A percentile compares a stretch with the other conserved stretches of the same genome.
These are phyloP conservation scores for Bicyclus anynana DNA, from an alignment of 1,140 invertebrate genomes.

Conservation along the genomic window DNA sequence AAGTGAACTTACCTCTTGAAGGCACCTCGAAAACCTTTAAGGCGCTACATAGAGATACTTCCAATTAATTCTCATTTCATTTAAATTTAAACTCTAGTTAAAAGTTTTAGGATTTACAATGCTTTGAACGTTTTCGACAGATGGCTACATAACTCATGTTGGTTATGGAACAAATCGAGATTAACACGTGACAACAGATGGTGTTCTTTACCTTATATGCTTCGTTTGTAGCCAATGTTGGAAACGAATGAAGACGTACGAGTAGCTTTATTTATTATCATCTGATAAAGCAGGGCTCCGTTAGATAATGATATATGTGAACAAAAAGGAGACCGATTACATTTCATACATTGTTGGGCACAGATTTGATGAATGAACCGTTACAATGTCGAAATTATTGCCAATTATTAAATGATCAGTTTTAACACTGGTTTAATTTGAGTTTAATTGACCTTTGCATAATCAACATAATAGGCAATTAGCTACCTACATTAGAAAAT, in stretches of 20 bases:
- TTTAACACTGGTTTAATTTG: no score
- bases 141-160: constrained; percentile 42
- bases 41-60: constrained; percentile 41
- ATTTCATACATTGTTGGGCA: no score
- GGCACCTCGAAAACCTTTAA: constrained; percentile 54
- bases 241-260: constrained; percentile 38
- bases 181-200: constrained; percentile 50
- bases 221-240: constrained; percentile 22
- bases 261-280: constrained; percentile 17
- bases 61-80: constrained; percentile 14
- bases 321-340: no score
- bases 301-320: background rate
- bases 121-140: constrained; percentile 22
- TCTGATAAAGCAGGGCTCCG: background rate
- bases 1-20: constrained; percentile 48
- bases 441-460: no score
- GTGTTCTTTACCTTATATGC: constrained; percentile 32
- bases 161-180: constrained; percentile 45
- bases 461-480: no score
- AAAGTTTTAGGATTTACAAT: constrained; percentile 24
- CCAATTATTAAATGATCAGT: no score
- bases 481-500: no score
- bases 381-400: no score
- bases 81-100: constrained; percentile 28
- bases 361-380: no score